Evolutionary conservation across 1,140 invertebrate species (phyloP), one percentile per base, ranked within the genome.

Genomic region (Drosophila repleta): DNA sequence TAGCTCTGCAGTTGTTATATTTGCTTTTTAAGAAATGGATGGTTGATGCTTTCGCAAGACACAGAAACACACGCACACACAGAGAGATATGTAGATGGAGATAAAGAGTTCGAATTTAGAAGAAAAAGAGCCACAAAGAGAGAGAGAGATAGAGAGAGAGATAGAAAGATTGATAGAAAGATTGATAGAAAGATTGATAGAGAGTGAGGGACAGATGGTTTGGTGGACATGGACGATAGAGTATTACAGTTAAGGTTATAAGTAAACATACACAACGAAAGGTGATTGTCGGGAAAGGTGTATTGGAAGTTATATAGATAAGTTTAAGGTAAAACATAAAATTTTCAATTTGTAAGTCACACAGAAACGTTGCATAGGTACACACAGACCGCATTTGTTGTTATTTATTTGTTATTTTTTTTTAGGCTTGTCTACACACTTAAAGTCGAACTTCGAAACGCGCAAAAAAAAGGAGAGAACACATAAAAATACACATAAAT

Each of bases 301-400:
- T 51, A 69, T 76, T 76, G 70, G 53, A 61, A 76, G 46, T 62
- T 62, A 39, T 75, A 15, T 51, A 45, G 13, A 17, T 32, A 63
- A 67, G 68, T 67, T 53, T 49, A 77, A 87, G 75, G 49, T 20
- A 46, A 46, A 46, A 21, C 11, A 13, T 13, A 46, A 46, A 21
- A 1, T 21, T 21, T 46, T 46, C 10, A 46, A 46, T 46, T 46
- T 46, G 6, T 46, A 77, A 85, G 88, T 88, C 89, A 90, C 89
- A 90, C 88, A 88, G 75, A 90, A 82, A 90, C 83, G 78, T 90
- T 89, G 89, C 88, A 88, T 85, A 88, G 79, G 82, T 62, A 87
- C 83, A 87, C 82, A 74, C 62, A 74, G 74, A 85, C 74, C 71
- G 61, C 70, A 76, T 48, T 48, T 56, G 64, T 29, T 48, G 35